Base-by-base conservation (phyloP, 2,888 invertebrate genomes). In the Galerucella pusilla region DNA sequence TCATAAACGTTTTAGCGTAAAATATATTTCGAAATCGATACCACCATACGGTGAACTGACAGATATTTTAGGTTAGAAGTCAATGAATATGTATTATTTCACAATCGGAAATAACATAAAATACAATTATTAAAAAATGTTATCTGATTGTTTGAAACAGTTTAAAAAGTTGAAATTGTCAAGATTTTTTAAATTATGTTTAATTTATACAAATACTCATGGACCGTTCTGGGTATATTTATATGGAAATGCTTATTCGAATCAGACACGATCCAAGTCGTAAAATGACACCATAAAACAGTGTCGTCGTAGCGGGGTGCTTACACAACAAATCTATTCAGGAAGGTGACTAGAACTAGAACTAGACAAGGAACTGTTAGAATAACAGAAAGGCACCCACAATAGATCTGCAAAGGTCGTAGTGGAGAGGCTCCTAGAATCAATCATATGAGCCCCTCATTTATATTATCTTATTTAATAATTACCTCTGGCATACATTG, bases 1-100 rank as follows among this genome's bases (percentile, higher is more conserved):
- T 57, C 10, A 20, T 10, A 57, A 20, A 10, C 16, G 57, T 57
- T 16, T 57, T 57, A 57, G 20, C 57, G 57, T 10, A 57, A 20
- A 57, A 57, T 20, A 20, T 0, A 12, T 68, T 68, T 59, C 46
- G 69, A 61, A 69, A 61, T 60, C 61, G 69, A 49, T 59, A 63
- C 57, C 54, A 59, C 71, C 71, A 65, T 71, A 71, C 46, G 71
- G 57, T 65, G 25, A 71, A 16, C 65, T 45, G 49, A 25, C 20
- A 71, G 25, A 71, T 45, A 71, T 71, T 71, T 65, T 46, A 16
- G 71, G 71, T 71, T 71, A 71, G 65, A 71, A 71, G 71, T 71
- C 71, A 71, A 75, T 75, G 73, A 75, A 75, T 75, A 75, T 75
- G 75, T 68, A 75, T 75, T 67, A 73, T 75, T 75, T 73, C 73